phyloP scores from a whole-genome alignment of 2,888 invertebrate genomes.

The Pyrrhosoma nymphula region DNA sequence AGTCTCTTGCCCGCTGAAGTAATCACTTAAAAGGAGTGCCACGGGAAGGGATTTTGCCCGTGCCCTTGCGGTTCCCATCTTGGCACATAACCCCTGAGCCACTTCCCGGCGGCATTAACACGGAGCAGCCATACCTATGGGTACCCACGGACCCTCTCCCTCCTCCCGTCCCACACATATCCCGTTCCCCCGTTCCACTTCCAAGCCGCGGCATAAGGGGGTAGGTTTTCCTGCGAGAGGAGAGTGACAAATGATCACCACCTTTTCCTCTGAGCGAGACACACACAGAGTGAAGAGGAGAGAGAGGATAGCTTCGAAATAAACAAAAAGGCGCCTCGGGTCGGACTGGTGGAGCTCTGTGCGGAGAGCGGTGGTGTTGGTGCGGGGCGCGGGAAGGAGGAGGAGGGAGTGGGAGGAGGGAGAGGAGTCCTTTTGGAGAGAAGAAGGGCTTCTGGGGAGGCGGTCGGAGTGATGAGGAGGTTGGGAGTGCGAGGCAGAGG shows the following conservation, averaged over 20 bases:
- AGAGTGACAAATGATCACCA: constrained; percentile 64
- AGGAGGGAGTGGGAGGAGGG: neutral
- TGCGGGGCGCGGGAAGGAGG: neutral
- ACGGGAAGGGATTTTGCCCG: constrained; percentile 41
- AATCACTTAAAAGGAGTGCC: constrained; percentile 46
- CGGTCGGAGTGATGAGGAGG: constrained; percentile 9
- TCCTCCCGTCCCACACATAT: neutral
- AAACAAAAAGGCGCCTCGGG: constrained; percentile 52
- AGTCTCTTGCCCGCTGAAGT: neutral
- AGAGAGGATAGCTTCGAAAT: constrained; percentile 40
- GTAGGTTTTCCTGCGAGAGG: constrained; percentile 35
- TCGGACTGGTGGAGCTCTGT: neutral
- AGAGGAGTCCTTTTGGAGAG: neutral
- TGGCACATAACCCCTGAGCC: constrained; percentile 29
- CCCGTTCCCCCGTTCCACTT: neutral
- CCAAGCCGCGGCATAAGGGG: constrained; percentile 25
- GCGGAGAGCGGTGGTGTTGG: neutral
- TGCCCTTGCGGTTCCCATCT: constrained; percentile 42
- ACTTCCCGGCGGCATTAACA: neutral
- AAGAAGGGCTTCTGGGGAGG: constrained; percentile 24
- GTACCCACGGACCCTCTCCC: neutral
- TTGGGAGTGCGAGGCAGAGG: neutral
- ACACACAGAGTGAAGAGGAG: neutral
- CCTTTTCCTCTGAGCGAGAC: constrained; percentile 64
- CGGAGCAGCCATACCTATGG: constrained; percentile 19